These are phyloP conservation scores for Morpho achilles DNA, from an alignment of 2,888 invertebrate genomes.

Conservation along the genomic window DNA sequence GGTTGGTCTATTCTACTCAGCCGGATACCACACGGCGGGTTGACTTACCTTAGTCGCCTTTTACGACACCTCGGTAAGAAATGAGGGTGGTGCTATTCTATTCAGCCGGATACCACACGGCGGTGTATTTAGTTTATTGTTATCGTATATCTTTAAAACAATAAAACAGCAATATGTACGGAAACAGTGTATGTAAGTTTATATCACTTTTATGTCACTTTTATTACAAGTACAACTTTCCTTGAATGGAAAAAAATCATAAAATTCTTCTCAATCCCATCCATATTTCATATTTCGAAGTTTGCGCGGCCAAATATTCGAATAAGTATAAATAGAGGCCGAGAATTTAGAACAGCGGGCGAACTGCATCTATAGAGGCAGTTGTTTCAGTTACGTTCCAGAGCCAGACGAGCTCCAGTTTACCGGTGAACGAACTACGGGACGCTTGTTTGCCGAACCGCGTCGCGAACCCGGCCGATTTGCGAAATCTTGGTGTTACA, in stretches of 20 bases:
- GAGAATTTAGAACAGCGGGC: conserved; percentile 36
- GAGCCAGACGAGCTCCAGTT: conserved; percentile 42
- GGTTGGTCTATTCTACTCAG: too few species aligned
- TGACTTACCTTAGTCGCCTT: too few species aligned
- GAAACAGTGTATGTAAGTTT: neutral
- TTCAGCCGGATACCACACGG: too few species aligned
- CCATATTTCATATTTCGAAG: conserved; percentile 24
- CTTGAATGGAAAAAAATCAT: conserved; percentile 15
- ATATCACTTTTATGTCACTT: neutral
- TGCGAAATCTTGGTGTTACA: conserved; percentile 1
- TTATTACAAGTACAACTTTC: conserved; percentile 7
- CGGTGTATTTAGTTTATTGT: neutral
- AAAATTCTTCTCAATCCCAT: conserved; percentile 15
- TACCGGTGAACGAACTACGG: conserved; percentile 42
- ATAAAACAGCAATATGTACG: neutral
- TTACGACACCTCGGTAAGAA: too few species aligned
- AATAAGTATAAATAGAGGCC: conserved; percentile 34
- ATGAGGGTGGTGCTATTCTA: too few species aligned
- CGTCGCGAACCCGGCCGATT: conserved; percentile 12
- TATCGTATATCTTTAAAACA: neutral
- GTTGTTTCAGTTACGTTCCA: conserved; percentile 43
- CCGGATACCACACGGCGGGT: too few species aligned
- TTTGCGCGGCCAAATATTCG: conserved; percentile 29
- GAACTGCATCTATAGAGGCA: conserved; percentile 35
- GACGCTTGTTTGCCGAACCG: conserved; percentile 38